These are phyloP conservation scores for Acanthopagrus latus DNA, from an alignment of 2,797 vertebrate genomes.

Conservation along the genomic window DNA sequence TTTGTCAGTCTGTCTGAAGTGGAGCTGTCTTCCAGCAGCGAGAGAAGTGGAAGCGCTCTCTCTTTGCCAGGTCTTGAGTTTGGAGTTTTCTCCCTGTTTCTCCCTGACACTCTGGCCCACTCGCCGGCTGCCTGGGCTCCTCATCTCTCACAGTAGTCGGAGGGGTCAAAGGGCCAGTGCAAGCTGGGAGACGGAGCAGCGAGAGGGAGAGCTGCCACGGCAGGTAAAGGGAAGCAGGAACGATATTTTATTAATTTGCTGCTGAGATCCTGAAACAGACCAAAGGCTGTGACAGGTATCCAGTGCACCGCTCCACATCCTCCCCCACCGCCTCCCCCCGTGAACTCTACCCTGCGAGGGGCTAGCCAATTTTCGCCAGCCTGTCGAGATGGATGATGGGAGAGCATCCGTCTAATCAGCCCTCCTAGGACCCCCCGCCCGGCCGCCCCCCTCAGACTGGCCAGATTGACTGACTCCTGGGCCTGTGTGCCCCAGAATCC, in stretches of 20 bases:
- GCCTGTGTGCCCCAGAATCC: slow-evolving; percentile 84
- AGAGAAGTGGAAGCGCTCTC: slow-evolving; percentile 66
- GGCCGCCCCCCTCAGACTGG: slow-evolving; percentile 74
- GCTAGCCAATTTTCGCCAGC: slow-evolving; percentile 87
- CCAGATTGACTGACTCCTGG: slow-evolving; percentile 87
- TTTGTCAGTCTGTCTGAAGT: slow-evolving; percentile 85
- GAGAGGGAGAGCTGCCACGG: slow-evolving; percentile 79
- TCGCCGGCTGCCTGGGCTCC: slow-evolving; percentile 79
- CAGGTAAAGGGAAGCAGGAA: slow-evolving; percentile 85
- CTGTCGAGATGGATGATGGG: slow-evolving; percentile 89
- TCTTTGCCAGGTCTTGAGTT: slow-evolving; percentile 70
- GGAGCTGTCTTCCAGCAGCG: slow-evolving; percentile 78
- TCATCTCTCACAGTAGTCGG: slow-evolving; percentile 82
- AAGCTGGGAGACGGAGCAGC: slow-evolving; percentile 79
- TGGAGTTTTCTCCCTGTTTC: slow-evolving; percentile 77
- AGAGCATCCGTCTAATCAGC: slow-evolving; percentile 88
- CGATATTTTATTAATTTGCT: slow-evolving; percentile 90
- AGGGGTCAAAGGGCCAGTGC: slow-evolving; percentile 84
- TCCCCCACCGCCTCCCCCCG: slow-evolving; percentile 73
- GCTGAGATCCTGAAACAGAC: slow-evolving; percentile 86
- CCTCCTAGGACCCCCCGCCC: slow-evolving; percentile 86
- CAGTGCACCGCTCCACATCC: slow-evolving; percentile 72
- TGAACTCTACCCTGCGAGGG: slow-evolving; percentile 87
- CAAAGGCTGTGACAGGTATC: slow-evolving; percentile 89
- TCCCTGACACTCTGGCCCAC: slow-evolving; percentile 80